Conservation (phyloP, 2,797 vertebrate species). For the Xiphophorus birchmanni region DNA sequence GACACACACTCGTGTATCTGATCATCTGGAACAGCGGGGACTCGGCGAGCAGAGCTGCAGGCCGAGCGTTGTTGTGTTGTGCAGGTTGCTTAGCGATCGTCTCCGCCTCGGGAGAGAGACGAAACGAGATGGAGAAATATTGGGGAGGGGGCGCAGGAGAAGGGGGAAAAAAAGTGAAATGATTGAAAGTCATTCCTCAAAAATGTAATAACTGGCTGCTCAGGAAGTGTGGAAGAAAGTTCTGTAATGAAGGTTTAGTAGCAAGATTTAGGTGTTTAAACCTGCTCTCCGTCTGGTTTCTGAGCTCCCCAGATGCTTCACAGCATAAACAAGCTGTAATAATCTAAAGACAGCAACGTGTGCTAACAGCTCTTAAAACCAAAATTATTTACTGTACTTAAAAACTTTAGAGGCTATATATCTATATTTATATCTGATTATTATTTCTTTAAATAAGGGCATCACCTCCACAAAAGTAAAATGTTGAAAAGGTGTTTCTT, state of each 20-base stretch:
- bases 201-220: constrained; percentile 1
- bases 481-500: background rate
- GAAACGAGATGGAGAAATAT: constrained; percentile 59
- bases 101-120: constrained; percentile 61
- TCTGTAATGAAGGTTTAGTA: background rate
- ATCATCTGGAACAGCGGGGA: constrained; percentile 68
- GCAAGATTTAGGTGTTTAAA: background rate
- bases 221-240: constrained; percentile 1
- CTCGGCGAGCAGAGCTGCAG: constrained; percentile 50
- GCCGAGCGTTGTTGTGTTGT: constrained; percentile 72
- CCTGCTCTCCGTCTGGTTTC: background rate
- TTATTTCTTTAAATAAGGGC: background rate
- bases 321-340: background rate
- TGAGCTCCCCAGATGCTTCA: background rate
- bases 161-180: constrained; percentile 19
- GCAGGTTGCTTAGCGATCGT: constrained; percentile 75
- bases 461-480: background rate
- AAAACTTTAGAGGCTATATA: background rate
- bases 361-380: background rate
- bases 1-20: constrained; percentile 54
- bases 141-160: constrained; percentile 23
- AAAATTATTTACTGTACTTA: background rate
- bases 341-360: background rate
- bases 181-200: constrained; percentile 42
- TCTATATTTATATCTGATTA: background rate